phyloP scores from a whole-genome alignment of 1,140 invertebrate genomes.

The Papilio polyxenes region DNA sequence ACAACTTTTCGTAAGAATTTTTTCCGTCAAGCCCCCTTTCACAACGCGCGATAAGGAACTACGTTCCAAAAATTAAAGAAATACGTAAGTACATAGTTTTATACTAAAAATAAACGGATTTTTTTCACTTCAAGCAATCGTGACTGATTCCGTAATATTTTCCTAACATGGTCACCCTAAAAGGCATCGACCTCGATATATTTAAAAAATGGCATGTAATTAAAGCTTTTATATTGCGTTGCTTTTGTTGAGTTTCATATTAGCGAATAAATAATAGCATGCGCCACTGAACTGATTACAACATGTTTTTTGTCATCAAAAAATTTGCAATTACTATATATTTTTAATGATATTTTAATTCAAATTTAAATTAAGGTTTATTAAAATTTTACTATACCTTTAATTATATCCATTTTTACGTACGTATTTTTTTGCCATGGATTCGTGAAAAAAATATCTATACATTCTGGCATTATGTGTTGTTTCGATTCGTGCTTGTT shows the following conservation, averaged over 20 bases:
- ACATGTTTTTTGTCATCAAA: background rate
- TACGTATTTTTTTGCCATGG: no score
- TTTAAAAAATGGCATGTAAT: slow-evolving; percentile 30
- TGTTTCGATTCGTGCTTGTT: no score
- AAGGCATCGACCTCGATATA: slow-evolving; percentile 22
- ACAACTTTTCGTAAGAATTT: no score
- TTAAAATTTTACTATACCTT: background rate
- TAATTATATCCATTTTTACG: no score
- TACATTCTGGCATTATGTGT: no score
- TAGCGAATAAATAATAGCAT: slow-evolving; percentile 26
- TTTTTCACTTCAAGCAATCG: background rate
- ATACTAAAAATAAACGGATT: background rate
- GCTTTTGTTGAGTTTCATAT: slow-evolving; percentile 27
- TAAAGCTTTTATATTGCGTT: slow-evolving; percentile 6
- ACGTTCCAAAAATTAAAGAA: no score
- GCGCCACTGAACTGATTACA: slow-evolving; percentile 8
- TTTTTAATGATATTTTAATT: background rate
- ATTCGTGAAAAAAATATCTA: no score
- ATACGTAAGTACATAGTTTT: background rate
- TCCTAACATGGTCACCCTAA: background rate
- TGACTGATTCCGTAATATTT: background rate
- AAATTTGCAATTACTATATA: slow-evolving; percentile 18
- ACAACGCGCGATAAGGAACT: no score
- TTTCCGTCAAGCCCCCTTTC: no score
- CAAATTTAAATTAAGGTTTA: background rate